Evolutionary conservation across 2,113 vertebrate species (phyloP).

Genomic region (Acanthochromis polyacanthus): DNA sequence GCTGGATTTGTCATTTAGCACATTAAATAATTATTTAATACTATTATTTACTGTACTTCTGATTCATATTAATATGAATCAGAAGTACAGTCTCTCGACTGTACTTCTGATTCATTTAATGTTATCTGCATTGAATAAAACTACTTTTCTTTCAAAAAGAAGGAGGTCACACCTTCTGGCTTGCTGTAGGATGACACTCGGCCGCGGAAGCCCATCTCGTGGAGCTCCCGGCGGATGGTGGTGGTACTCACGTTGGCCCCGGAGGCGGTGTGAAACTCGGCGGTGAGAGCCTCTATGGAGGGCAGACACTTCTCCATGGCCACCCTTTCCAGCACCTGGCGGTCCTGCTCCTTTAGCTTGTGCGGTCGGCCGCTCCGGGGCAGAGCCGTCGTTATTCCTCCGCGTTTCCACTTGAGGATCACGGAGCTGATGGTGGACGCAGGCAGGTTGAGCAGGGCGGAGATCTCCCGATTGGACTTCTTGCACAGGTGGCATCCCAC

Average conservation of each 20-base stretch:
- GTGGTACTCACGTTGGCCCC: conserved; percentile 55
- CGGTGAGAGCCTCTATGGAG: conserved; percentile 58
- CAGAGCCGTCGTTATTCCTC: conserved; percentile 59
- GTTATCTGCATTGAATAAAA: too few species aligned
- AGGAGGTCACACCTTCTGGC: conserved; percentile 35
- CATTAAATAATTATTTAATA: too few species aligned
- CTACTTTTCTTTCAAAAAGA: too few species aligned
- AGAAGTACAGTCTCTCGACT: too few species aligned
- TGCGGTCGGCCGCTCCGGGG: conserved; percentile 71
- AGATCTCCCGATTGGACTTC: conserved; percentile 62
- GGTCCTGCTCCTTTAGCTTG: conserved; percentile 67
- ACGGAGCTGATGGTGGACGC: conserved; percentile 66
- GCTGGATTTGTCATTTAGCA: too few species aligned
- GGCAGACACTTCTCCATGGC: conserved; percentile 52
- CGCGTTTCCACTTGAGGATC: conserved; percentile 65
- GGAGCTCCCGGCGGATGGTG: conserved; percentile 62
- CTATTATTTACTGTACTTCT: too few species aligned
- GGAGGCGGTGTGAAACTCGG: conserved; percentile 59
- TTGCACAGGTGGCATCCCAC: conserved; percentile 62
- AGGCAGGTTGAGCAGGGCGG: conserved; percentile 49
- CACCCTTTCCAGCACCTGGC: conserved; percentile 59
- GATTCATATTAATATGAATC: too few species aligned
- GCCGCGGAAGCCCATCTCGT: conserved; percentile 64
- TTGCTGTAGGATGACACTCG: conserved; percentile 53
- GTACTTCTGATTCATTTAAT: too few species aligned